Base-by-base conservation (phyloP, 2,113 vertebrate species). In the Gavialis gangeticus region DNA sequence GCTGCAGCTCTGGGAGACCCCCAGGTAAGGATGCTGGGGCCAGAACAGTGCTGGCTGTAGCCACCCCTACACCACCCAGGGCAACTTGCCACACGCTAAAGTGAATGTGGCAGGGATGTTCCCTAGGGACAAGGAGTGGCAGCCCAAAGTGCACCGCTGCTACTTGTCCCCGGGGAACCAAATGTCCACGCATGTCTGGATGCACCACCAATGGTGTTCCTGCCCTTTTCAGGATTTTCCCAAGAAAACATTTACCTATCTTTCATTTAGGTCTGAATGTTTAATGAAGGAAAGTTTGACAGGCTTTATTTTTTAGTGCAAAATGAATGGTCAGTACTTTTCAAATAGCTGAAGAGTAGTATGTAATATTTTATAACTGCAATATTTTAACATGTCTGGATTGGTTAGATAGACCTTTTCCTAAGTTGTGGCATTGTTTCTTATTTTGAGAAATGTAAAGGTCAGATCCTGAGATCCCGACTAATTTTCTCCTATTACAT, bases 361-460 rank as follows among this genome's bases (percentile, higher is more conserved):
- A 71, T 25, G 59, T 0, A 15, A 58, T 17, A 34, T 37, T 62
- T 84, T 76, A 30, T 46, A 46, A 46, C 46, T 18, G 60, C 69
- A 37, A 28, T 46, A 19, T 12, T 63, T 2, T 7, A n/a, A 18
- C 27, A 30, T 19, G 60, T 0, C 0, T 3, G 62, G 27, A 6
- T 46, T 14, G 13, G 6, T 64, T 67, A 37, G 56, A 24, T 22
- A 85, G 87, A 64, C 27, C 75, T 85, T 4, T 37, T n/a, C 73
- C 60, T 16, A 27, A 18, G 46, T 77, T 37, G 13, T n/a, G 63
- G 12, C 56, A 19, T 4, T 67, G 17, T 27, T 46, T 46, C 46
- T 46, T 46, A 87, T 63, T n/a, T 34, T 3, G 56, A 91, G 63
- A 57, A 55, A n/a, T 76, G 80, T 79, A 82, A 25, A 55, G 16